Conservation (phyloP, 1,140 invertebrate species). For the Sinonovacula constricta region DNA sequence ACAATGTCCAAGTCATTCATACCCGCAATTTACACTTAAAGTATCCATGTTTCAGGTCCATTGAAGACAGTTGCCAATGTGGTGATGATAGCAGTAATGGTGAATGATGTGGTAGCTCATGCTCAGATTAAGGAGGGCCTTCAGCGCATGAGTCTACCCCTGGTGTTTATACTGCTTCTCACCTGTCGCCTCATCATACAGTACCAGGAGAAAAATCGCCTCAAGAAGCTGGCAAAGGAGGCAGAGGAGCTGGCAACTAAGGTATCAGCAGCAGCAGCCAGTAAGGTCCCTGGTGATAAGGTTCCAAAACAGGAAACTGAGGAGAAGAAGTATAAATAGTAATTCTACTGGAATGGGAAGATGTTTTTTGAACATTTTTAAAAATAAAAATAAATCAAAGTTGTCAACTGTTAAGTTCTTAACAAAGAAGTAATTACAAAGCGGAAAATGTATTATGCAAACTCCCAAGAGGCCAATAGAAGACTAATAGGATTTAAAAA, state of each 20-base stretch:
- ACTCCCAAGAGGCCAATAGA: no score
- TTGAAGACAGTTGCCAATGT: conserved; percentile 93
- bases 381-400: no score
- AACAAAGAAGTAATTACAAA: no score
- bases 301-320: no score
- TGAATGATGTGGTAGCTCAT: conserved; percentile 95
- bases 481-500: no score
- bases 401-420: no score
- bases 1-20: background rate
- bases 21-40: background rate
- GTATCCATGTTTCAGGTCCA: conserved; percentile 84
- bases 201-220: conserved; percentile 53
- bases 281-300: no score
- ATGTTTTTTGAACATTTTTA: no score
- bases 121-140: conserved; percentile 95
- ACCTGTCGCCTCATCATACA: conserved; percentile 90
- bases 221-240: conserved; percentile 8
- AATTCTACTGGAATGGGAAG: no score
- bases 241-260: background rate
- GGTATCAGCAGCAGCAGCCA: no score
- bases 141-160: conserved; percentile 93
- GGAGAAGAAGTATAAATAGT: no score
- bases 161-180: conserved; percentile 98
- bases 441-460: no score
- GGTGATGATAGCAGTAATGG: conserved; percentile 88